Evolutionary conservation across 2,888 invertebrate genomes (phyloP).

Genomic region (Standfussiana lucernea): DNA sequence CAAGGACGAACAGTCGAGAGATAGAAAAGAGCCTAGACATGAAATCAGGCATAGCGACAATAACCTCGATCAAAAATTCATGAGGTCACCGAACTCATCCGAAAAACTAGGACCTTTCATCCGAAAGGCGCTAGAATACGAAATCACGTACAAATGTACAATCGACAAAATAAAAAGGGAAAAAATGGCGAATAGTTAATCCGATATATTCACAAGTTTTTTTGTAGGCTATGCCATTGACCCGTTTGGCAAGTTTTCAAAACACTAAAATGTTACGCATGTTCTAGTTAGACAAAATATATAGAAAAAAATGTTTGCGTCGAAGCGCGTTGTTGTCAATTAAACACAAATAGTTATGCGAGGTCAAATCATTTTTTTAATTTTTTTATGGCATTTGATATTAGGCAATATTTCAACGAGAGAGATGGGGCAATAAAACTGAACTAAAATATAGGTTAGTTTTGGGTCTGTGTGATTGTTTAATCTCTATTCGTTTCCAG

Average conservation of each 20-base stretch:
- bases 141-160: conserved; percentile 36
- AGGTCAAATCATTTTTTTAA: neutral
- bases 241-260: conserved; percentile 82
- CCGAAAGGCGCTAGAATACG: conserved; percentile 37
- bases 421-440: neutral
- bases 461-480: neutral
- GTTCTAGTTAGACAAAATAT: conserved; percentile 68
- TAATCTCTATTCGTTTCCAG: neutral
- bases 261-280: conserved; percentile 71
- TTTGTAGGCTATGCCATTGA: conserved; percentile 76
- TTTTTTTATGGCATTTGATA: neutral
- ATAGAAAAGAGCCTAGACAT: conserved; percentile 16
- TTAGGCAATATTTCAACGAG: neutral
- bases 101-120: conserved; percentile 29
- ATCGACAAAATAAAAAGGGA: conserved; percentile 42
- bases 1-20: neutral
- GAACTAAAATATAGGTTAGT: neutral
- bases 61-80: conserved; percentile 49
- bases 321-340: conserved; percentile 49
- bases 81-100: conserved; percentile 29
- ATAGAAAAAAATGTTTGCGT: conserved; percentile 57
- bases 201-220: conserved; percentile 70
- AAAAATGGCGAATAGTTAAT: conserved; percentile 62
- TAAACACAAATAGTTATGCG: conserved; percentile 34
- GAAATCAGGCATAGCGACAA: conserved; percentile 21